Percentiles rank a stretch among this genome's conserved stretches.
Evolutionary conservation across 2,113 vertebrate species (phyloP).

Genomic region (Ceyx cyanopectus): DNA sequence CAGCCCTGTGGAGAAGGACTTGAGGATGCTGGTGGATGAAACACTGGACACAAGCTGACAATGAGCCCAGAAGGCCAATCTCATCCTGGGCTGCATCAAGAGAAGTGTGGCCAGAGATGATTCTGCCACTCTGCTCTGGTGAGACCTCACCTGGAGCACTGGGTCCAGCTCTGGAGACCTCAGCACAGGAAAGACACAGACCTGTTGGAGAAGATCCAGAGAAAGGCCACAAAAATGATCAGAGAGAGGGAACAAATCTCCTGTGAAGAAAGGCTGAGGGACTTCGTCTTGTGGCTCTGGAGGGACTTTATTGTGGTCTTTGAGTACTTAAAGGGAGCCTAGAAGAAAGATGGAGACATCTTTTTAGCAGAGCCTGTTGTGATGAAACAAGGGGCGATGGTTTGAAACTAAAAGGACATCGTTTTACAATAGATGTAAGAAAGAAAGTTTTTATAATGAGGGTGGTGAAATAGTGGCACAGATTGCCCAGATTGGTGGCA

Average conservation of each 20-base stretch:
- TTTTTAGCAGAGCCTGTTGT: neutral
- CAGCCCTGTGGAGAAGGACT: neutral
- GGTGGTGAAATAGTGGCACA: neutral
- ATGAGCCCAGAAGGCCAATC: neutral
- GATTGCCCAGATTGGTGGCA: neutral
- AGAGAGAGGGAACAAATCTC: neutral
- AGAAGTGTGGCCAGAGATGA: neutral
- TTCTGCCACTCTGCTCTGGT: neutral
- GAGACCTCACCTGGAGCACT: neutral
- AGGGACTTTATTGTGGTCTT: neutral
- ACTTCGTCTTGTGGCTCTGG: neutral
- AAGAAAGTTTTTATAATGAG: neutral
- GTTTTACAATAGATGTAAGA: neutral
- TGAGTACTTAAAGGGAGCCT: neutral
- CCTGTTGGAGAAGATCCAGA: neutral
- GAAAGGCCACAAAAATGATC: neutral
- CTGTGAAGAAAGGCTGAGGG: neutral
- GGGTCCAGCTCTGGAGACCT: neutral
- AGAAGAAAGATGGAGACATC: neutral
- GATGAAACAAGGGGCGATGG: neutral
- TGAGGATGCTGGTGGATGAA: neutral
- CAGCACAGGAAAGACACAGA: neutral
- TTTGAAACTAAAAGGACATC: neutral
- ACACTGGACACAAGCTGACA: neutral
- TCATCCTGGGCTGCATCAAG: neutral